A percentile compares a stretch with the other conserved stretches of the same genome.
Conservation (phyloP, 2,797 vertebrate genomes). For the Alcedo quadribrachys region DNA sequence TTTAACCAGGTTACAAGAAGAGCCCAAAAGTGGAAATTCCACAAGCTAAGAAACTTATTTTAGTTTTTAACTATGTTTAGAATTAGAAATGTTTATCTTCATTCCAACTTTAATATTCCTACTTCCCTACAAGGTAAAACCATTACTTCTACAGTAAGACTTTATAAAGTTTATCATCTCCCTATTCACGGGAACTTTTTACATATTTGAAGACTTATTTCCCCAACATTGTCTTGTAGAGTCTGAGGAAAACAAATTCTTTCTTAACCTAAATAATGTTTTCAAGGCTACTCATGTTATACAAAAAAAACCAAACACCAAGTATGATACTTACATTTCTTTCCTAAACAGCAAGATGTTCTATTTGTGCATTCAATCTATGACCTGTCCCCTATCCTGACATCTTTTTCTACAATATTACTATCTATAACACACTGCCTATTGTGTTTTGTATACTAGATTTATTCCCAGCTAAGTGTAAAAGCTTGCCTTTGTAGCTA, state of each 20-base stretch:
- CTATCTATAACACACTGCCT: not conserved
- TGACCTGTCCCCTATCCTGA: not conserved
- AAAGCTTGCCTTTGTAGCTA: not conserved
- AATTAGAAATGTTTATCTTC: not conserved
- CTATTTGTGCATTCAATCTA: not conserved
- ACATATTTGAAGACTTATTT: not conserved
- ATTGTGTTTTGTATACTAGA: not conserved
- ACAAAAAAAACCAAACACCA: not conserved
- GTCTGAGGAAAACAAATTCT: not conserved
- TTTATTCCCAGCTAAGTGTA: not conserved
- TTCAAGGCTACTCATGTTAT: not conserved
- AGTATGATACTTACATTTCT: not conserved
- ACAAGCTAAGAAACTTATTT: not conserved
- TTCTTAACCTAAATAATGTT: not conserved
- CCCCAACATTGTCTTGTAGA: not conserved
- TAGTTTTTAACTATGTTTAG: not conserved
- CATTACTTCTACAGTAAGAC: not conserved
- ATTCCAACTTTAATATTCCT: not conserved
- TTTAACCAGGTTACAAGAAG: not conserved
- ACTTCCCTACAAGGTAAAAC: not conserved
- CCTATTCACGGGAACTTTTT: not conserved
- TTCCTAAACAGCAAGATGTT: not conserved
- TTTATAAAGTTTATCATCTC: not conserved
- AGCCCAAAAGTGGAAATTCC: not conserved
- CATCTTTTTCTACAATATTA: not conserved